Evolutionary conservation across 1,140 invertebrate species (phyloP).

Genomic region (Dreissena rostriformis): DNA sequence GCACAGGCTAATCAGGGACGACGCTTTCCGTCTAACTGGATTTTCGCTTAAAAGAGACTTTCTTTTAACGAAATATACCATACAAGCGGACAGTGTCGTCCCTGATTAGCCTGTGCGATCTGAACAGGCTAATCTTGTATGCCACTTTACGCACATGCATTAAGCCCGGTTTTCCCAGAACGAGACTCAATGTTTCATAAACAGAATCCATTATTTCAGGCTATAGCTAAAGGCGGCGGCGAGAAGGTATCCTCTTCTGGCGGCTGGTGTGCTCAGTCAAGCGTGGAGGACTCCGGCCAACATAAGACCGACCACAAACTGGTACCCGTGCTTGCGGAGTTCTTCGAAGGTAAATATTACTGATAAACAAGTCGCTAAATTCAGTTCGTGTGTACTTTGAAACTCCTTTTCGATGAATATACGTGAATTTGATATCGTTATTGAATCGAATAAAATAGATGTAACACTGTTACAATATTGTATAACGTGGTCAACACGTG

Average conservation of each 20-base stretch:
- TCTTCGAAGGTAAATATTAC: slow-evolving; percentile 43
- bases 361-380: background rate
- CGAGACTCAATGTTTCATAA: background rate
- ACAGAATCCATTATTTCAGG: slow-evolving; percentile 5
- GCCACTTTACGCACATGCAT: background rate
- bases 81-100: no score
- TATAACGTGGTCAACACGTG: background rate
- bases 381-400: background rate
- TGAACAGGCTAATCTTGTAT: background rate
- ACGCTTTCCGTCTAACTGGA: no score
- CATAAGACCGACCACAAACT: slow-evolving; percentile 36
- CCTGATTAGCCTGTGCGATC: no score
- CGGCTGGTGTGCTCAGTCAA: slow-evolving; percentile 44
- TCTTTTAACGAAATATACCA: no score
- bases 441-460: no score
- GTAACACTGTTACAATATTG: background rate
- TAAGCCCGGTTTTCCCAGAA: background rate
- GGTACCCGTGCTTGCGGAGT: background rate
- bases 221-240: background rate
- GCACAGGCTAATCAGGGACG: no score
- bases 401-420: background rate
- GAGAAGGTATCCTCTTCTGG: slow-evolving; percentile 19
- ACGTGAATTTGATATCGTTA: background rate
- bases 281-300: slow-evolving; percentile 35
- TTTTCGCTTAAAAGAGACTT: no score